These are phyloP conservation scores for Cyclophora albipunctata DNA, from an alignment of 2,888 invertebrate species.

Conservation along the genomic window DNA sequence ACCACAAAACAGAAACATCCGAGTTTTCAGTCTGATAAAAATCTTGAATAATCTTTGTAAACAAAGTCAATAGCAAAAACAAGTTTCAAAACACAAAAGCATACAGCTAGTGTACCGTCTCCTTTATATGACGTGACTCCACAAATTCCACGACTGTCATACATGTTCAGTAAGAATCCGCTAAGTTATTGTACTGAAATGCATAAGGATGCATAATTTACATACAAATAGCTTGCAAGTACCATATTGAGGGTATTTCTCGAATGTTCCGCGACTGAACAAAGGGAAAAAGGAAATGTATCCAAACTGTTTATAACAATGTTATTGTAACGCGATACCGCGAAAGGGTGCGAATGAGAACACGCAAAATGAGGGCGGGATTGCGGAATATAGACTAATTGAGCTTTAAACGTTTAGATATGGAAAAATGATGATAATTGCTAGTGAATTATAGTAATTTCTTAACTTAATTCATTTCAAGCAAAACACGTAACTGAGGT, in stretches of 20 bases:
- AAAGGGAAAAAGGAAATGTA: not conserved
- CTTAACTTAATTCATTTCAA: too few relatives aligned
- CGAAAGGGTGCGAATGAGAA: constrained; percentile 8
- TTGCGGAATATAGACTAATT: not conserved
- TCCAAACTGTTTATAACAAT: constrained; percentile 5
- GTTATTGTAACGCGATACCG: constrained; percentile 7
- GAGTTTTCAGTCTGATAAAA: too few relatives aligned
- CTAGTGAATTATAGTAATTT: too few relatives aligned
- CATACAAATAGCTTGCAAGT: constrained; percentile 1
- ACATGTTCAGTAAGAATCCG: constrained; percentile 45
- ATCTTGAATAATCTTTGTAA: too few relatives aligned
- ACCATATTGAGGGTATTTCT: not conserved
- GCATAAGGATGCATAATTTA: constrained; percentile 36
- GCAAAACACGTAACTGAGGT: too few relatives aligned
- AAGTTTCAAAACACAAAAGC: too few relatives aligned
- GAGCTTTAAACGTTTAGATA: too few relatives aligned
- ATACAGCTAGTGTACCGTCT: constrained; percentile 16
- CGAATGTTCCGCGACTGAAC: not conserved
- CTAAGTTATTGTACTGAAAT: constrained; percentile 29
- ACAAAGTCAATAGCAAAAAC: too few relatives aligned
- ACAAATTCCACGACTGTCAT: constrained; percentile 35
- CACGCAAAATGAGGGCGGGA: constrained; percentile 11
- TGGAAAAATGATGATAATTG: too few relatives aligned
- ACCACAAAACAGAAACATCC: too few relatives aligned
- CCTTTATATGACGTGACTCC: constrained; percentile 47